Evolutionary conservation across 2,888 invertebrate species (phyloP).

Genomic region (Clistopyga incitator): DNA sequence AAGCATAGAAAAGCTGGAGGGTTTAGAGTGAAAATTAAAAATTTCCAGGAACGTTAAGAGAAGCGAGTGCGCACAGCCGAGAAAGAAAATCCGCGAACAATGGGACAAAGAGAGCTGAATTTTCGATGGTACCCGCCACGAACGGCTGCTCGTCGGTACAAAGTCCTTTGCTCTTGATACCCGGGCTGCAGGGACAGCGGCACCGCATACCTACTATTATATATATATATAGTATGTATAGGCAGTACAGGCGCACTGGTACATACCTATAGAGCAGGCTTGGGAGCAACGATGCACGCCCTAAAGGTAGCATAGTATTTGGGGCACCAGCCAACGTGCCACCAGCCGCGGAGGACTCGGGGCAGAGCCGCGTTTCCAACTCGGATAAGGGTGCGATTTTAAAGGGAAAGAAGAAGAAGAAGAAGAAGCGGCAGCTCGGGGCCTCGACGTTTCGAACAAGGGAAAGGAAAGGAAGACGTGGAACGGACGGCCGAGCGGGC

Average conservation of each 20-base stretch:
- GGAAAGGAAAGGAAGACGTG: constrained; percentile 65
- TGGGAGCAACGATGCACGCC: constrained; percentile 48
- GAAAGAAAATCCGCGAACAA: constrained; percentile 76
- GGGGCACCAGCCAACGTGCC: constrained; percentile 22
- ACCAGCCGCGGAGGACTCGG: constrained; percentile 13
- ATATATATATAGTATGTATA: constrained; percentile 9
- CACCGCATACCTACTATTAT: constrained; percentile 7
- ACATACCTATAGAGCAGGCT: constrained; percentile 31
- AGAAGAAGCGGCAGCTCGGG: constrained; percentile 42
- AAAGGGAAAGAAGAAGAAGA: constrained; percentile 71
- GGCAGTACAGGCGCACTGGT: neutral
- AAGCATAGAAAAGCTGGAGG: neutral
- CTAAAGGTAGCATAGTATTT: constrained; percentile 34
- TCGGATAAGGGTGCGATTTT: constrained; percentile 71
- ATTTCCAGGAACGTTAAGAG: constrained; percentile 48
- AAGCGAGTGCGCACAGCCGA: constrained; percentile 25
- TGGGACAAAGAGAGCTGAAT: constrained; percentile 78
- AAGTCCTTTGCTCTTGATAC: constrained; percentile 63
- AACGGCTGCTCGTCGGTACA: constrained; percentile 75
- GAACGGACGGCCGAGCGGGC: constrained; percentile 47
- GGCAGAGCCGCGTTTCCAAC: constrained; percentile 49
- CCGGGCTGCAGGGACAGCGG: constrained; percentile 35
- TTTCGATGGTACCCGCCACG: constrained; percentile 76
- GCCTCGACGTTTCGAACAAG: constrained; percentile 55
- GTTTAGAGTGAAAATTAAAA: constrained; percentile 40